A percentile compares a stretch with the other conserved stretches of the same genome.
phyloP scores from a whole-genome alignment of 1,140 invertebrate genomes.

The Agrilus planipennis region DNA sequence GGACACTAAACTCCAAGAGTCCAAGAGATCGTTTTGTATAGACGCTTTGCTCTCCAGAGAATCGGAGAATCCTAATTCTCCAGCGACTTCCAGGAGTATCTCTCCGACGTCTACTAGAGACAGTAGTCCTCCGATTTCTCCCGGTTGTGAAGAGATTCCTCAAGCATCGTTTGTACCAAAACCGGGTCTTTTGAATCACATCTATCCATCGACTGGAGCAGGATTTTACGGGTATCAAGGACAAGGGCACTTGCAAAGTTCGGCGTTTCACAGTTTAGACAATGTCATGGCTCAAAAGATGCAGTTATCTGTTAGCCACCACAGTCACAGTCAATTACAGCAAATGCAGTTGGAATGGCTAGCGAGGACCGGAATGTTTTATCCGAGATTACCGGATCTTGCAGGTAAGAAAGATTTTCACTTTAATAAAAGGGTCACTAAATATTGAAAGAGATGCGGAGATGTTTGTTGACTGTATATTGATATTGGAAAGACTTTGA shows the following conservation, averaged over 20 bases:
- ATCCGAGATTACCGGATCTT: conserved; percentile 62
- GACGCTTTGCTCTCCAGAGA: conserved; percentile 45
- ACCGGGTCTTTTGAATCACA: conserved; percentile 28
- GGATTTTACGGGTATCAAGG: conserved; percentile 25
- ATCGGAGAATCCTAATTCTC: conserved; percentile 22
- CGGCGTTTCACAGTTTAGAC: conserved; percentile 33
- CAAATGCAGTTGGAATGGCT: conserved; percentile 77
- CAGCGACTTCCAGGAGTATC: conserved; percentile 27
- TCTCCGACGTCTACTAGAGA: conserved; percentile 29
- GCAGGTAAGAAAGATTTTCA: conserved; percentile 38
- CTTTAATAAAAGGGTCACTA: no score
- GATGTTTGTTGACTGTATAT: no score
- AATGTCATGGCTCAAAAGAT: conserved; percentile 21
- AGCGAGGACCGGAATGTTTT: conserved; percentile 73
- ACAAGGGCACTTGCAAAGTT: conserved; percentile 21
- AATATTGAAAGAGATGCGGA: no score
- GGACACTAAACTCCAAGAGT: conserved; percentile 30
- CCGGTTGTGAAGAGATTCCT: conserved; percentile 33
- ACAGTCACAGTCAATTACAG: conserved; percentile 47
- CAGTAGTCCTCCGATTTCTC: conserved; percentile 35
- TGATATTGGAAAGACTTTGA: no score
- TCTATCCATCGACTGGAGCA: conserved; percentile 23
- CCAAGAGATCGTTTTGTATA: conserved; percentile 48
- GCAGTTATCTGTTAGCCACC: conserved; percentile 23
- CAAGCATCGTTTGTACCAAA: conserved; percentile 24